A percentile compares a stretch with the other conserved stretches of the same genome.
Evolutionary conservation across 1,140 invertebrate species (phyloP).

Genomic region (Cepaea nemoralis): DNA sequence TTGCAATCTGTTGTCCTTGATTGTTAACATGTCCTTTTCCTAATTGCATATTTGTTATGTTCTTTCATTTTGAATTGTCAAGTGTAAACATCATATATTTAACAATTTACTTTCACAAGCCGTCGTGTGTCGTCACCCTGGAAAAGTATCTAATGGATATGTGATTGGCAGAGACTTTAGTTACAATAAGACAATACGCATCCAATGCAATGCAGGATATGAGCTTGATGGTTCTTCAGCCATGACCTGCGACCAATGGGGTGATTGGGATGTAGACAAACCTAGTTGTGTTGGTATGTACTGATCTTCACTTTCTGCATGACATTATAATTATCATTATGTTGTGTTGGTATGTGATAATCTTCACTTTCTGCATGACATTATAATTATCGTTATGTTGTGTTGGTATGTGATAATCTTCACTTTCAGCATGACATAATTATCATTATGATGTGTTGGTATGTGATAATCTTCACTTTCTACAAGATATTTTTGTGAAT

Average conservation of each 20-base stretch:
- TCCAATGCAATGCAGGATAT: constrained; percentile 76
- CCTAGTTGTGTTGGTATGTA: constrained; percentile 63
- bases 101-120: constrained; percentile 74
- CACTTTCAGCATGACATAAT: no score
- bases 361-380: background rate
- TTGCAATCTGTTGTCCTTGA: no score
- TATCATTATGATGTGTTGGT: no score
- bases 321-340: background rate
- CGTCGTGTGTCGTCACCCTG: constrained; percentile 89
- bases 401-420: no score
- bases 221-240: constrained; percentile 79
- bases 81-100: no score
- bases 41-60: no score
- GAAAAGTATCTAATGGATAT: constrained; percentile 83
- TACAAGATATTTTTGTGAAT: no score
- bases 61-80: no score
- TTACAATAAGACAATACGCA: constrained; percentile 73
- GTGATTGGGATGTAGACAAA: constrained; percentile 67
- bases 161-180: constrained; percentile 80
- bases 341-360: no score
- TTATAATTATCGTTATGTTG: no score
- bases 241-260: constrained; percentile 77
- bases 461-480: no score
- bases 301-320: background rate
- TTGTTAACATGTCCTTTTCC: no score